Base-by-base conservation (phyloP, 2,113 vertebrate genomes). In the Dasyornis broadbenti region DNA sequence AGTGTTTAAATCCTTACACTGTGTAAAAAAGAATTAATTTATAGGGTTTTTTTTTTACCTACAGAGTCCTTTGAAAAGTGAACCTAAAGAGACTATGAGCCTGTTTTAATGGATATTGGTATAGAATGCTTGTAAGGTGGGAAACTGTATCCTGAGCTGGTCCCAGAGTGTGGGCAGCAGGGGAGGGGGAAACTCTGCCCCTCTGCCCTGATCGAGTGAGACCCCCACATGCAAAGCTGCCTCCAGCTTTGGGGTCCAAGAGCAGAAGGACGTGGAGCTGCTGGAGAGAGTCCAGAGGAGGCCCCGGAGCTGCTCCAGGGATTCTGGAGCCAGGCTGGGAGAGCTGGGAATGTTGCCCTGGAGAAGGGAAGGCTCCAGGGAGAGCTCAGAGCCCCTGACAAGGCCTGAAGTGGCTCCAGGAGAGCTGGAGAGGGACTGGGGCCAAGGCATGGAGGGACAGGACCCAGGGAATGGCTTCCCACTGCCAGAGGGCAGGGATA, bases 401-500 rank as follows among this genome's bases (percentile, higher is more conserved):
- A n/a, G n/a, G n/a, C n/a, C n/a, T n/a, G n/a, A n/a, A n/a, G n/a
- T n/a, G n/a, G n/a, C n/a, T n/a, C n/a, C n/a, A n/a, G n/a, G n/a
- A n/a, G n/a, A n/a, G n/a, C n/a, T n/a, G n/a, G n/a, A n/a, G n/a
- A n/a, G n/a, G n/a, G n/a, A n/a, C n/a, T n/a, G n/a, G n/a, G n/a
- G n/a, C n/a, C n/a, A n/a, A n/a, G n/a, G n/a, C n/a, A n/a, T n/a
- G n/a, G n/a, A n/a, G n/a, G n/a, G n/a, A n/a, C 82, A 76, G 53
- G 6, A 76, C 0, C 0, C 42, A 40, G 61, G 71, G 61, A 86
- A 66, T 86, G 82, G 71, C 42, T 84, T 71, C 4, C 47, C 39
- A 73, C 0, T 54, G n/a, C 2, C 4, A 23, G 4, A 28, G n/a
- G n/a, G 28, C 9, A 56, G 68, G 11, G 13, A 0, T 2, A 6